Base-by-base conservation (phyloP, 2,113 vertebrate genomes). In the Felis chaus region DNA sequence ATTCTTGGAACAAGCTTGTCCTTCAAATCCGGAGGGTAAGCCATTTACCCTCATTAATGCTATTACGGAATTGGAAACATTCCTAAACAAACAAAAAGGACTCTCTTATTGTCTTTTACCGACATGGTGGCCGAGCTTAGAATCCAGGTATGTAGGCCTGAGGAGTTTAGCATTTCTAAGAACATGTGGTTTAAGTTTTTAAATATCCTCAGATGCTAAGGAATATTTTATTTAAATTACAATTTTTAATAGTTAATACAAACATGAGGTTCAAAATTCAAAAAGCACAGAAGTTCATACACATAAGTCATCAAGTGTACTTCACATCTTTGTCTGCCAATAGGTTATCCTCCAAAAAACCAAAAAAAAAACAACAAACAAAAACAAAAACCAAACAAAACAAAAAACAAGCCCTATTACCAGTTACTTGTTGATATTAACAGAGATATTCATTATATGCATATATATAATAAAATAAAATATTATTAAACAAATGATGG, bases 1-100 rank as follows among this genome's bases (percentile, higher is more conserved):
- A 71, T 15, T 85, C 41, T 65, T 18, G 65, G 73, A 86, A 61
- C 57, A 61, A 73, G 36, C 4, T 45, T 48, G 23, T 68, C 48
- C 45, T 89, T 96, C 78, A 89, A 27, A 61, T 76, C 33, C 50
- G 14, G 39, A 78, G 65, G 21, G 33, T 48, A 87, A 76, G 33
- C 16, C 45, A 48, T 81, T 53, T 94, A 87, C 66, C 9, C n/a
- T 83, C 68, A 76, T 82, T 82, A 92, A 83, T 88, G 57, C 33
- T 61, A 95, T 95, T 88, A 83, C 68, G 83, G 61, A 95, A 92
- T 61, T 88, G 41, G 61, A 68, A 92, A 57, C 14, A 66, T 61
- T 25, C 27, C 25, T 92, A 88, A 94, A 73, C 23, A 45, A 94
- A 73, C 29, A 73, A 76, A 69, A 41, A 23, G 57, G 21, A 50